Percentiles rank a stretch among this genome's conserved stretches.
phyloP scores from a whole-genome alignment of 2,797 vertebrate genomes.

The Aeoliscus strigatus region DNA sequence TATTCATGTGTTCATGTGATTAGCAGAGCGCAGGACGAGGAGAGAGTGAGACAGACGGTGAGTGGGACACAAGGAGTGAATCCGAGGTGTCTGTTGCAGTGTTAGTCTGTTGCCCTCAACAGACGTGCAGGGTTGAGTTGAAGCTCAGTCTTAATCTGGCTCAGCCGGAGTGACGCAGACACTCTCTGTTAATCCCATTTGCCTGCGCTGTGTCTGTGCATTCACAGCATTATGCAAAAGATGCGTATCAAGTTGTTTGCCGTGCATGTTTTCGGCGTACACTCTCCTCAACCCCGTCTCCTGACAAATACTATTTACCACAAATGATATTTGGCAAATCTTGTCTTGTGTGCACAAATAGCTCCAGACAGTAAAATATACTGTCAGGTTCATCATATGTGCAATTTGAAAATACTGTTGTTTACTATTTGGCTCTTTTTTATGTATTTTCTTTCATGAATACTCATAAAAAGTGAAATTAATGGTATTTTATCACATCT shows the following conservation, averaged over 20 bases:
- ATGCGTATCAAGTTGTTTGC: conserved; percentile 13
- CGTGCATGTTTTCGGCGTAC: conserved; percentile 8
- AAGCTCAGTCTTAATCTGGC: conserved; percentile 70
- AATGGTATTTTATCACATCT: too few species aligned
- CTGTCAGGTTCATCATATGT: too few species aligned
- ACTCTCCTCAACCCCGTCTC: neutral
- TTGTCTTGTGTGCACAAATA: too few species aligned
- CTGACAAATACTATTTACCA: neutral
- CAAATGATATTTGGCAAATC: neutral
- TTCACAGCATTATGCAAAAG: conserved; percentile 16
- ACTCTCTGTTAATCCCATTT: conserved; percentile 64
- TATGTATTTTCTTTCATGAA: too few species aligned
- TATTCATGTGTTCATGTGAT: conserved; percentile 15
- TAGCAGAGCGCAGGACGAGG: conserved; percentile 2
- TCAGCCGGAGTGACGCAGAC: conserved; percentile 67
- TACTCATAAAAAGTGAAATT: too few species aligned
- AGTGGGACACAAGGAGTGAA: conserved; percentile 9
- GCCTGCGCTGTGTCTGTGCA: conserved; percentile 10
- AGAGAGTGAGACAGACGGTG: conserved; percentile 6
- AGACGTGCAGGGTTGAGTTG: conserved; percentile 40
- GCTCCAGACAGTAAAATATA: too few species aligned
- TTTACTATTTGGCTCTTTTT: too few species aligned
- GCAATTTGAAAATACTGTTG: too few species aligned
- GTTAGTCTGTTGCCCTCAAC: conserved; percentile 23
- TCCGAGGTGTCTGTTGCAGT: conserved; percentile 15